Evolutionary conservation across 2,797 vertebrate species (phyloP).

Genomic region (Cuniculus paca): DNA sequence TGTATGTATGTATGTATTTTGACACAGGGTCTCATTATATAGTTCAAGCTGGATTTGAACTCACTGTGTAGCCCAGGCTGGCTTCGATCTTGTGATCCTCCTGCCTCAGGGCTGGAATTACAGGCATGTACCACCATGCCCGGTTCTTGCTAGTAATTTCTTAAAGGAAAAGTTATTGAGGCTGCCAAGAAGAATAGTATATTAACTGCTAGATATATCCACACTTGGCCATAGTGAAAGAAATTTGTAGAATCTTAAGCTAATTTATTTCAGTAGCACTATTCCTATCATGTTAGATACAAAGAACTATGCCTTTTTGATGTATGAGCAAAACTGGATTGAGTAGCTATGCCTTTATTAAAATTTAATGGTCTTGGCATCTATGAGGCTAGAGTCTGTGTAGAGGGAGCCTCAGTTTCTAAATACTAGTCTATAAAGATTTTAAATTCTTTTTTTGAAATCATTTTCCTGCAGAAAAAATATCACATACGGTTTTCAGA

Average conservation of each 20-base stretch:
- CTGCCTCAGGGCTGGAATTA: not conserved
- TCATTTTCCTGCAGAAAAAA: constrained; percentile 50
- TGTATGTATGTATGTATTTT: too few relatives aligned
- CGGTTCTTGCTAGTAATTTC: not conserved
- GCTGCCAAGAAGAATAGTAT: not conserved
- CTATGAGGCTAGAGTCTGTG: not conserved
- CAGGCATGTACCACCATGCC: not conserved
- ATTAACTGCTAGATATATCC: constrained; percentile 36
- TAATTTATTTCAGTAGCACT: constrained; percentile 47
- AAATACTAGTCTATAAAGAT: constrained; percentile 44
- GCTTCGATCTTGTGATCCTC: not conserved
- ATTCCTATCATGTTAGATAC: constrained; percentile 51
- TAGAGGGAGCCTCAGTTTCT: constrained; percentile 56
- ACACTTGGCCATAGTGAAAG: constrained; percentile 5
- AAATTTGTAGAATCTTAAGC: constrained; percentile 60
- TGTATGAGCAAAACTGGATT: constrained; percentile 53
- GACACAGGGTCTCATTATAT: not conserved
- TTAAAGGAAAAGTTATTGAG: constrained; percentile 44
- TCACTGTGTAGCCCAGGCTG: not conserved
- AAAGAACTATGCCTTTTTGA: constrained; percentile 61
- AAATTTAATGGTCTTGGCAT: constrained; percentile 61
- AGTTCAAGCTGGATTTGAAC: not conserved
- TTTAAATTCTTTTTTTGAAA: not conserved
- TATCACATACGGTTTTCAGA: not conserved
- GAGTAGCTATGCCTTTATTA: constrained; percentile 56